These are phyloP conservation scores for Pasiphila rectangulata DNA, from an alignment of 2,888 invertebrate genomes.

Conservation along the genomic window DNA sequence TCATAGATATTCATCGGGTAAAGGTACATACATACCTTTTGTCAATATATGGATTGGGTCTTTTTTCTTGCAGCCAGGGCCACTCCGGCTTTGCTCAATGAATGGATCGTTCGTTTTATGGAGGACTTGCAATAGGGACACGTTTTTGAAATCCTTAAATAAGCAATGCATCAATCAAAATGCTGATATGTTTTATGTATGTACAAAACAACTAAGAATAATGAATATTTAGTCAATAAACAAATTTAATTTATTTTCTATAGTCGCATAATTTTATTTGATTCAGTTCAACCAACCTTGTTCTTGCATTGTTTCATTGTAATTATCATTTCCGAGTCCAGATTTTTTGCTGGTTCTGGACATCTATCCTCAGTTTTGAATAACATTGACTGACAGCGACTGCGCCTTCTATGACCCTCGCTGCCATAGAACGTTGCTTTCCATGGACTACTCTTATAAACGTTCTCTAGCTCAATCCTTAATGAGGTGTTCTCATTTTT, in stretches of 20 bases:
- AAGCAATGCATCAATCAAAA: too few species aligned
- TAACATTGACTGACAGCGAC: slow-evolving; percentile 45
- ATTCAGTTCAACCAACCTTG: slow-evolving; percentile 52
- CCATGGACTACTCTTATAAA: slow-evolving; percentile 40
- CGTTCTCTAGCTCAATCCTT: slow-evolving; percentile 53
- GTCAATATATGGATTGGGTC: slow-evolving; percentile 60
- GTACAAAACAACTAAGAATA: too few species aligned
- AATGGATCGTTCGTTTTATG: slow-evolving; percentile 63
- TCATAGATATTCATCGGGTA: too few species aligned
- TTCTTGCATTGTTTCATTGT: slow-evolving; percentile 67
- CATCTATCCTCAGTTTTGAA: slow-evolving; percentile 45
- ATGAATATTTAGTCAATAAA: too few species aligned
- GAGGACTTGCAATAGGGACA: slow-evolving; percentile 67
- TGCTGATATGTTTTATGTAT: too few species aligned
- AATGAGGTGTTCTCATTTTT: slow-evolving; percentile 55
- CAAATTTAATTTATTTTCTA: too few species aligned
- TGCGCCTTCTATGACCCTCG: slow-evolving; percentile 3
- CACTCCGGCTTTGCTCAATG: slow-evolving; percentile 20
- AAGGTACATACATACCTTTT: slow-evolving; percentile 55
- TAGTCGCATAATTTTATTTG: too few species aligned
- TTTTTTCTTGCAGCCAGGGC: slow-evolving; percentile 42
- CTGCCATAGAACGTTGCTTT: slow-evolving; percentile 31
- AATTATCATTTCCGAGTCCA: slow-evolving; percentile 71
- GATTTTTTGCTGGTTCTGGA: slow-evolving; percentile 36
- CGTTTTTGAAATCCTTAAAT: slow-evolving; percentile 60